Evolutionary conservation across 2,888 invertebrate species (phyloP), one percentile per base, ranked within the genome.

Genomic region (Lithophane semibrunnea): DNA sequence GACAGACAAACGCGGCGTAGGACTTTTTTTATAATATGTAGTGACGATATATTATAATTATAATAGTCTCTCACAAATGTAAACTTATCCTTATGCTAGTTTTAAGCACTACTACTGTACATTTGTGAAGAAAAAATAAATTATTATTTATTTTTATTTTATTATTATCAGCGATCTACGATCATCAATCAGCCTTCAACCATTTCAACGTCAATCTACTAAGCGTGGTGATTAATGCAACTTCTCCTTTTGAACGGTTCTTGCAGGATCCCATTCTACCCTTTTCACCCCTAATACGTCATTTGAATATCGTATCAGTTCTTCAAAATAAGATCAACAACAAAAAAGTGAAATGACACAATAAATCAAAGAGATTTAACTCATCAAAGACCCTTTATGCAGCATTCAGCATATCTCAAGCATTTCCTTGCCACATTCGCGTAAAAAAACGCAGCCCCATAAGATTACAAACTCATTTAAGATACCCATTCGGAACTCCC

Each of bases 401-500:
- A 61, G 49, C 63, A 67, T 67, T 56, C 67, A 67, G 56, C 60
- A 71, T 67, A 63, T 64, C 49, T n/a, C 60, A 60, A 75, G 49
- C 60, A 73, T 82, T 64, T 63, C 63, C 29, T 52, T 37, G 21
- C 18, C 63, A 76, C 52, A 76, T 83, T 74, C 56, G 37, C 64
- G 29, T 67, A 67, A 76, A 80, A 80, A 69, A 75, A 73, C 68
- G 63, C 64, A 74, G 74, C 83, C 73, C 69, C 75, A 54, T 74
- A 88, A 88, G 81, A 86, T 88, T 83, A 86, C 86, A 70, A 81
- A 87, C 85, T 86, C 86, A 86, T 85, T 88, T 79, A 67, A 69
- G 77, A 86, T 82, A 84, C 79, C 77, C 77, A 86, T 86, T 84
- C 60, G 79, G 65, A 82, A 77, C 73, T 87, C 82, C 87, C 85